These are phyloP conservation scores for Timandra comae DNA, from an alignment of 2,888 invertebrate genomes.

Conservation along the genomic window DNA sequence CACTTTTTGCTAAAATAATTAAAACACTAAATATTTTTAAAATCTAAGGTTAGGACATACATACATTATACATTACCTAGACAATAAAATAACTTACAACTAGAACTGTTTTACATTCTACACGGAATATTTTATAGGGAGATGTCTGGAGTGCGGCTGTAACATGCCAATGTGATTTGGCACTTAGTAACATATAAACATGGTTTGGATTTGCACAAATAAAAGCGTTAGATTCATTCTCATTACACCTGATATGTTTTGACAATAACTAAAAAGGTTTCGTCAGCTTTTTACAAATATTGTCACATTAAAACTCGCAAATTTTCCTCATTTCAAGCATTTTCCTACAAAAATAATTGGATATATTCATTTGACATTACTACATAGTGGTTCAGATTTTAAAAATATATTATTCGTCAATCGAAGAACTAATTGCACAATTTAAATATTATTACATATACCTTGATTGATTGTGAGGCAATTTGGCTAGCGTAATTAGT, in stretches of 20 bases:
- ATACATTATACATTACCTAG: conserved; percentile 65
- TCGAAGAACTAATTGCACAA: conserved; percentile 6
- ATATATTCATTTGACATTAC: background rate
- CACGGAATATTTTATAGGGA: conserved; percentile 51
- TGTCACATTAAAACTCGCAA: conserved; percentile 7
- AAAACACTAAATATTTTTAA: conserved; percentile 50
- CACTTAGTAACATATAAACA: conserved; percentile 32
- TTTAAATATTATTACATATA: background rate
- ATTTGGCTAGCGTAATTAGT: conserved; percentile 30
- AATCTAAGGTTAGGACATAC: conserved; percentile 67
- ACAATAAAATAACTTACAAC: conserved; percentile 68
- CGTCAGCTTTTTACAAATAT: conserved; percentile 8
- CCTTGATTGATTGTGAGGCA: conserved; percentile 17
- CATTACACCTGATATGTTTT: conserved; percentile 38
- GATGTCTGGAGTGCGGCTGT: conserved; percentile 39
- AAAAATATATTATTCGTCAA: background rate
- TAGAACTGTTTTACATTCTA: conserved; percentile 63
- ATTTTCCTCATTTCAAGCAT: conserved; percentile 3
- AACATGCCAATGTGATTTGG: conserved; percentile 44
- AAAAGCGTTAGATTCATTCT: conserved; percentile 7
- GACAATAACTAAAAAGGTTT: conserved; percentile 23
- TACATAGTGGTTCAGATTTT: background rate
- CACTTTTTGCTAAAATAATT: conserved; percentile 55
- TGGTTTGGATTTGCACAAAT: conserved; percentile 3
- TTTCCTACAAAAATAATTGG: conserved; percentile 12